Evolutionary conservation across 2,797 vertebrate species (phyloP), one percentile per base, ranked within the genome.

Genomic region (Neopelma chrysocephalum): DNA sequence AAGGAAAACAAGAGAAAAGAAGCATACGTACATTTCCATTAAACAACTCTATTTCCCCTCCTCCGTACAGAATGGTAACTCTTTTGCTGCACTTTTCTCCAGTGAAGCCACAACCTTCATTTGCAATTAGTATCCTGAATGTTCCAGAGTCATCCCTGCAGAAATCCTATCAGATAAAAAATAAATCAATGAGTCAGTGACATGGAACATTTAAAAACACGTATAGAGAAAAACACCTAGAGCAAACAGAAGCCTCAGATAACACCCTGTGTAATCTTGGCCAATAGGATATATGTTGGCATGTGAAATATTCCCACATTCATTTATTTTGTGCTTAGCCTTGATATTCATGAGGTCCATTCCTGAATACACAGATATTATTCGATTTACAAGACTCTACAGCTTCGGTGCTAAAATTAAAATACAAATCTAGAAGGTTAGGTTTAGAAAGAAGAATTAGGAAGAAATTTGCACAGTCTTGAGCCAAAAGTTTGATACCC

Each of bases 81-180:
- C 97, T 98, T 96, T 99, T 99, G 73, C 98, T 98, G 97, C 99
- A 99, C 54, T 98, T 98, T 90, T 98, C 98, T 36, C 98, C 98
- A 11, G 98, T 98, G 83, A 98, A 97, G 73, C 98, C 98, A 94
- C 99, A 99, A 15, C 98, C 99, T 57, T 98, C 98, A n/a, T 99
- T 99, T 94, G 98, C 98, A 94, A 99, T 98, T 21, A 99, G 94
- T 84, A 99, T 98, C 90, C 98, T 98, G 93, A 99, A 99, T 5
- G 98, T 98, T 72, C 99, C 99, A 6, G 98, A 97, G 50, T 97
- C 93, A 50, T 97, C 97, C 3, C 97, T 98, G 91, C 99, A 99
- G 96, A 98, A 98, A 97, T 99, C 99, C 99, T 99, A 54, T 43
- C 16, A 87, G 68, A 77, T 4, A 25, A 79, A 60, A 90, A 84